phyloP scores from a whole-genome alignment of 2,888 invertebrate genomes.

The Habroteleia sp. region DNA sequence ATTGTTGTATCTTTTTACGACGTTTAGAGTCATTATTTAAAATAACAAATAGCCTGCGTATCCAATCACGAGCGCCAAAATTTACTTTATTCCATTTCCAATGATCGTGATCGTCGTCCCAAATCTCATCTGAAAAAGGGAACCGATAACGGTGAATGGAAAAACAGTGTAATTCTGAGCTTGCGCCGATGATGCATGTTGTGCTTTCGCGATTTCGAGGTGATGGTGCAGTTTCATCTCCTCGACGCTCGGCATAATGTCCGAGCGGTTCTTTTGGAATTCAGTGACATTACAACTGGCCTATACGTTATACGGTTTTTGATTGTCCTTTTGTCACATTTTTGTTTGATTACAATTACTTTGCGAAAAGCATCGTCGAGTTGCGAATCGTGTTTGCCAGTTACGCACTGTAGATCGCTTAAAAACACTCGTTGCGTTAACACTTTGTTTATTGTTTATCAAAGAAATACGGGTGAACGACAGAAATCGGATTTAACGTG shows the following conservation, averaged over 20 bases:
- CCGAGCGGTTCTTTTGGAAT: conserved; percentile 67
- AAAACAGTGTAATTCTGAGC: conserved; percentile 75
- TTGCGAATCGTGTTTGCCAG: conserved; percentile 73
- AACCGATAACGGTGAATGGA: conserved; percentile 62
- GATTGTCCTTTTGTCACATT: conserved; percentile 42
- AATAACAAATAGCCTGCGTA: no score
- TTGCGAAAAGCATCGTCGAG: conserved; percentile 68
- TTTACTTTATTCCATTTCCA: conserved; percentile 63
- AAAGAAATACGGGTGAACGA: conserved; percentile 24
- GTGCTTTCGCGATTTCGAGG: conserved; percentile 80
- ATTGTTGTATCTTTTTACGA: no score
- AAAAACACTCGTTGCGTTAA: conserved; percentile 69
- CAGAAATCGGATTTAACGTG: conserved; percentile 11
- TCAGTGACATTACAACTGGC: conserved; percentile 67
- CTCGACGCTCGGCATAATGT: conserved; percentile 73
- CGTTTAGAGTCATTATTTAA: no score
- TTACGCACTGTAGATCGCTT: conserved; percentile 75
- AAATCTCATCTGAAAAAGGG: conserved; percentile 24
- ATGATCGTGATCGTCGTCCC: conserved; percentile 63
- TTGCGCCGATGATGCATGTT: conserved; percentile 82
- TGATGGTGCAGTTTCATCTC: conserved; percentile 78
- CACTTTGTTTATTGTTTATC: conserved; percentile 35
- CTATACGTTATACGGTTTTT: conserved; percentile 59
- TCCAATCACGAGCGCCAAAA: conserved; percentile 45
- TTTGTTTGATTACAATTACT: conserved; percentile 56